Evolutionary conservation across 2,888 invertebrate species (phyloP).

Genomic region (Cotesia congregata): DNA sequence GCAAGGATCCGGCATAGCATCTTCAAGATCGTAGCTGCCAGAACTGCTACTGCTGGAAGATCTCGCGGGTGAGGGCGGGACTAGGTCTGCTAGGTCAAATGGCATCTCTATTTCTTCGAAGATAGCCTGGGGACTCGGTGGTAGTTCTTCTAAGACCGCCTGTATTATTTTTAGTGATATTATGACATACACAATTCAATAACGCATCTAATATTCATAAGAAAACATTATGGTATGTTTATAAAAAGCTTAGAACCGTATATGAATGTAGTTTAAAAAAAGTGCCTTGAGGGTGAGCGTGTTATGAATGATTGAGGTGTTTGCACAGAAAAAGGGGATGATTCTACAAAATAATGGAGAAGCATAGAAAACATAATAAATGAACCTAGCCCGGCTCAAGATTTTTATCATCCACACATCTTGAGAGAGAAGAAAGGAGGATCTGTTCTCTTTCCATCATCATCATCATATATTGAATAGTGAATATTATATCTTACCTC

Average conservation of each 20-base stretch:
- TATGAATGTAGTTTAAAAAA: slow-evolving; percentile 7
- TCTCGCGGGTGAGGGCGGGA: slow-evolving; percentile 59
- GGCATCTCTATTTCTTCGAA: slow-evolving; percentile 60
- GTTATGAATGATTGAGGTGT: not conserved
- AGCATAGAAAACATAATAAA: not conserved
- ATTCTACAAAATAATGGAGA: not conserved
- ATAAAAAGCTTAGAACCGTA: not conserved
- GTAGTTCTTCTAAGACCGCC: slow-evolving; percentile 64
- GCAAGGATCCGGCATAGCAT: slow-evolving; percentile 61
- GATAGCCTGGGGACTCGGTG: slow-evolving; percentile 61
- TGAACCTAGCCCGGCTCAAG: not conserved
- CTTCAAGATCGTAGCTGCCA: slow-evolving; percentile 68
- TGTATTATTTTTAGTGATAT: slow-evolving; percentile 39
- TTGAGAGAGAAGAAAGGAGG: too few relatives aligned
- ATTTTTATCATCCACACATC: not conserved
- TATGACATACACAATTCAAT: not conserved
- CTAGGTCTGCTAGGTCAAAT: slow-evolving; percentile 52
- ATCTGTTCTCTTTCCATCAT: too few relatives aligned
- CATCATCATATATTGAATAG: too few relatives aligned
- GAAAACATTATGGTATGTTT: slow-evolving; percentile 1
- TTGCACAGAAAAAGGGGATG: not conserved
- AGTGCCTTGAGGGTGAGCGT: not conserved
- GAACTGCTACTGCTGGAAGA: slow-evolving; percentile 68
- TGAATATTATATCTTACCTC: slow-evolving; percentile 69
- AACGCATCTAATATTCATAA: not conserved